Evolutionary conservation across 1,140 invertebrate genomes (phyloP).

Genomic region (Penaeus chinensis): DNA sequence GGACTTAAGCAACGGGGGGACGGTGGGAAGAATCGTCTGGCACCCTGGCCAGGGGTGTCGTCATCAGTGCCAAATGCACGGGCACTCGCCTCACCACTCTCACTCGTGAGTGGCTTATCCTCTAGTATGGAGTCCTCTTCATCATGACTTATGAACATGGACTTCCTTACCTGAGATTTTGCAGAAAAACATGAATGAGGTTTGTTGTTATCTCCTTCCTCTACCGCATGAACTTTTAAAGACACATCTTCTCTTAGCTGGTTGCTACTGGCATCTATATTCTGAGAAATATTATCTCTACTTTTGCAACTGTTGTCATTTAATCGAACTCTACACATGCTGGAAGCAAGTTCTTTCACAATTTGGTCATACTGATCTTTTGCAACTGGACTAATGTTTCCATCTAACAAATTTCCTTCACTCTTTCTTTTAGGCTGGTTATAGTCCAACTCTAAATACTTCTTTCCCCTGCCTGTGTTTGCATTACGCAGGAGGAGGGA

Average conservation of each 20-base stretch:
- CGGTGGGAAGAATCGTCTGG: not conserved
- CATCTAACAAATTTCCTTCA: not conserved
- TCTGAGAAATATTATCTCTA: not conserved
- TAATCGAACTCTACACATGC: not conserved
- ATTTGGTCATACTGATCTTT: not conserved
- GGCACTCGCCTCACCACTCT: not conserved
- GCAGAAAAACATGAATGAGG: not conserved
- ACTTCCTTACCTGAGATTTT: constrained; percentile 30
- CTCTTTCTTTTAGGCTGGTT: not conserved
- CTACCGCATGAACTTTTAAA: not conserved
- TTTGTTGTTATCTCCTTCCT: not conserved
- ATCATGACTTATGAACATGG: constrained; percentile 42
- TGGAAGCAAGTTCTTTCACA: not conserved
- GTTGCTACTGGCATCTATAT: not conserved
- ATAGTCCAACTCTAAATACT: too few species aligned
- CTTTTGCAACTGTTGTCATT: not conserved
- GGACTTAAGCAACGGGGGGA: not conserved
- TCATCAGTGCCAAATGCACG: not conserved
- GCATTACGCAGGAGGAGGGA: too few species aligned
- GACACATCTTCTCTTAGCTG: not conserved
- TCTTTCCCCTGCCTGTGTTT: too few species aligned
- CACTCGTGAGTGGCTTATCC: constrained; percentile 29
- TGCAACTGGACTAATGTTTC: not conserved
- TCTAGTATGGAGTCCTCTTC: constrained; percentile 40
- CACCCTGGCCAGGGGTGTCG: not conserved